These are phyloP conservation scores for Lasioglossum leucozonium DNA, from an alignment of 2,888 invertebrate species.

Conservation along the genomic window DNA sequence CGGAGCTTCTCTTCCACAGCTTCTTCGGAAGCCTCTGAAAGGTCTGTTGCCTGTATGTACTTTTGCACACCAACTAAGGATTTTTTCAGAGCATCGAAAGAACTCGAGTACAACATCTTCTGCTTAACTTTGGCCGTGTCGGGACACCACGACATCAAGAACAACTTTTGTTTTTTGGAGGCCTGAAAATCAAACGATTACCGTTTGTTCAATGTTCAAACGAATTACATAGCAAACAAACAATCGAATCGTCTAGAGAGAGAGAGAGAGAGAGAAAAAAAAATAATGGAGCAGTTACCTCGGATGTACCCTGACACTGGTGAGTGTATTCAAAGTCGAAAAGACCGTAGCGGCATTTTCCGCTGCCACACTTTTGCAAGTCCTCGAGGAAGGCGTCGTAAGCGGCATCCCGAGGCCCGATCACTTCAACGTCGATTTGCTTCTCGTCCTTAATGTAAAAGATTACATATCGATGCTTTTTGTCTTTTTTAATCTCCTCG, in stretches of 20 bases:
- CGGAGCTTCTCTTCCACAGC: slow-evolving; percentile 97
- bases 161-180: slow-evolving; percentile 98
- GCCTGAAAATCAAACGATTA: slow-evolving; percentile 85
- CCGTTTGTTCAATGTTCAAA: neutral
- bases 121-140: slow-evolving; percentile 97
- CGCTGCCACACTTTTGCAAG: slow-evolving; percentile 95
- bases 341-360: slow-evolving; percentile 98
- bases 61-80: slow-evolving; percentile 98
- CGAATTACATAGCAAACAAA: neutral
- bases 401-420: slow-evolving; percentile 94
- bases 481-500: slow-evolving; percentile 99
- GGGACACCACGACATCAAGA: slow-evolving; percentile 99
- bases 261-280: neutral
- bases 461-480: slow-evolving; percentile 98
- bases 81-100: slow-evolving; percentile 99
- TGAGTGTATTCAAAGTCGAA: slow-evolving; percentile 99
- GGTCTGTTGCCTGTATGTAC: slow-evolving; percentile 98
- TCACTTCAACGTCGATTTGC: slow-evolving; percentile 97
- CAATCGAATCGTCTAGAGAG: neutral
- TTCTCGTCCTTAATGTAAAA: slow-evolving; percentile 98
- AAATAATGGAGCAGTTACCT: slow-evolving; percentile 84
- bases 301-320: slow-evolving; percentile 98
- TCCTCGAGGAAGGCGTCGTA: slow-evolving; percentile 98
- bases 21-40: slow-evolving; percentile 96
- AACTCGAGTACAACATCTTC: slow-evolving; percentile 94